A percentile compares a stretch with the other conserved stretches of the same genome.
Conservation (phyloP, 2,888 invertebrate species). For the Lapara coniferarum region DNA sequence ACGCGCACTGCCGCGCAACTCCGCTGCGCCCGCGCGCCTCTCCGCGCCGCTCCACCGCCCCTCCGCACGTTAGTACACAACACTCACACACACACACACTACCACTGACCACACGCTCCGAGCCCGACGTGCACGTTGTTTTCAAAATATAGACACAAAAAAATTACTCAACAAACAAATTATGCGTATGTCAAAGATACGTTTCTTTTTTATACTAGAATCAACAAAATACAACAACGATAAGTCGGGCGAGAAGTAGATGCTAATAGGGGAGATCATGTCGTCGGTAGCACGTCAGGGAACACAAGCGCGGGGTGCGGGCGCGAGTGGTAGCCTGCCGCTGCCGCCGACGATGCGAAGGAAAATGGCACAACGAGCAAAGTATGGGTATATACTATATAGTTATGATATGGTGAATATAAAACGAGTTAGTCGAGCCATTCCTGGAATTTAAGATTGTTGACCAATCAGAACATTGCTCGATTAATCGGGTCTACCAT, state of each 20-base stretch:
- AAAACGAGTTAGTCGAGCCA: slow-evolving; percentile 76
- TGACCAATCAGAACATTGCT: slow-evolving; percentile 29
- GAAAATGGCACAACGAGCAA: slow-evolving; percentile 82
- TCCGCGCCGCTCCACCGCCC: slow-evolving; percentile 63
- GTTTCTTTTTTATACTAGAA: not conserved
- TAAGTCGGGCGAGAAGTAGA: slow-evolving; percentile 14
- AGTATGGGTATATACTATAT: slow-evolving; percentile 49
- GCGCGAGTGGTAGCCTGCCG: slow-evolving; percentile 54
- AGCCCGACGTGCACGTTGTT: not conserved
- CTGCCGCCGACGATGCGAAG: slow-evolving; percentile 51
- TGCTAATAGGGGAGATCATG: slow-evolving; percentile 43
- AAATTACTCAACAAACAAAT: too few relatives aligned
- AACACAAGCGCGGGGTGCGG: slow-evolving; percentile 70
- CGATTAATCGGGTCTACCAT: not conserved
- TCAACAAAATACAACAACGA: slow-evolving; percentile 3
- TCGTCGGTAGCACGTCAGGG: slow-evolving; percentile 58
- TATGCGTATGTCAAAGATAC: not conserved
- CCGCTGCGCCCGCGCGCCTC: slow-evolving; percentile 44
- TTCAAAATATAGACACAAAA: not conserved
- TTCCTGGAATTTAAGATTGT: slow-evolving; percentile 63
- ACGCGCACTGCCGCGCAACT: slow-evolving; percentile 79
- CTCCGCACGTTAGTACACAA: slow-evolving; percentile 77
- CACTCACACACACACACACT: slow-evolving; percentile 62
- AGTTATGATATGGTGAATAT: slow-evolving; percentile 47
- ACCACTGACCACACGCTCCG: slow-evolving; percentile 31